phyloP scores from a whole-genome alignment of 2,113 vertebrate genomes.

The Urocynchramus pylzowi region DNA sequence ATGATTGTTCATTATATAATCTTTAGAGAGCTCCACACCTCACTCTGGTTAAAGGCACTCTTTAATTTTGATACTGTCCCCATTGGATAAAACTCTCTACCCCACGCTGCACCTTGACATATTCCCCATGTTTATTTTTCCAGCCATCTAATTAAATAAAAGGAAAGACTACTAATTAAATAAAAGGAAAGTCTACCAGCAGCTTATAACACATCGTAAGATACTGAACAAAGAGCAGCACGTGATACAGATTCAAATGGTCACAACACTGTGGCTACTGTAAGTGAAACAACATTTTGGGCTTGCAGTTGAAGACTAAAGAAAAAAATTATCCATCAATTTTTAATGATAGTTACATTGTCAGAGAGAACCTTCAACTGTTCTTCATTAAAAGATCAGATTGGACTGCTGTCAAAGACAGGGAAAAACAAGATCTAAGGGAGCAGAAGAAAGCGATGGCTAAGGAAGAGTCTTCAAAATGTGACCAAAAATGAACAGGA shows the following conservation, averaged over 20 bases:
- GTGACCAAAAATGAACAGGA: neutral
- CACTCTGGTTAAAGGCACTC: slow-evolving; percentile 49
- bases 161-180: neutral
- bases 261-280: neutral
- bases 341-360: neutral
- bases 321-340: neutral
- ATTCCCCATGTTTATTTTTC: neutral
- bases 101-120: neutral
- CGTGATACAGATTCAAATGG: neutral
- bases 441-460: neutral
- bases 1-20: neutral
- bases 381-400: slow-evolving; percentile 40
- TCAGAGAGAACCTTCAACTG: slow-evolving; percentile 60
- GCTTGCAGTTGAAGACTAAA: slow-evolving; percentile 13
- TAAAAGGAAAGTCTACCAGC: neutral
- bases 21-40: neutral
- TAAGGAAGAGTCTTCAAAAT: neutral
- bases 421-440: neutral
- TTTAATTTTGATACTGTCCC: neutral
- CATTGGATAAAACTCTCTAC: neutral
- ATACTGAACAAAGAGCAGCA: neutral
- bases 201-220: neutral
- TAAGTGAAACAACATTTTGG: slow-evolving; percentile 18
- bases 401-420: neutral
- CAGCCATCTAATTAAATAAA: neutral